Conservation (phyloP, 2,888 invertebrate species). For the Bombyx huttoni region DNA sequence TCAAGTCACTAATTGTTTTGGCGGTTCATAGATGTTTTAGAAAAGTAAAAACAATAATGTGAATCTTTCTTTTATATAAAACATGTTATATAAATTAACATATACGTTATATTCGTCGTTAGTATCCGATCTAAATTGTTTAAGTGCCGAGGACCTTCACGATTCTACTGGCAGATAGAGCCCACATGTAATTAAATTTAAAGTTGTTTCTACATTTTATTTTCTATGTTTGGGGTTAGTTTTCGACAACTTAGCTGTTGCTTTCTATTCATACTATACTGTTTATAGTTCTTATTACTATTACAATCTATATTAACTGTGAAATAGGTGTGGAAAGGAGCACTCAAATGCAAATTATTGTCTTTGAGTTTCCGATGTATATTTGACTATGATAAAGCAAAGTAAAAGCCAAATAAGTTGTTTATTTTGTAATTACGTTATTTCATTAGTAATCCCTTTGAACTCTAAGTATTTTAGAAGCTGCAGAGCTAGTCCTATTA, state of each 20-base stretch:
- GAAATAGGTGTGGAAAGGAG: conserved; percentile 2
- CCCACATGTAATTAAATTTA: conserved; percentile 48
- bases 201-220: conserved; percentile 23
- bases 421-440: too few species aligned
- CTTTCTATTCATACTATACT: conserved; percentile 7
- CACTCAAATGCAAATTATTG: neutral
- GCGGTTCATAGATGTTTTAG: too few species aligned
- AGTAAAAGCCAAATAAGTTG: neutral
- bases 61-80: neutral
- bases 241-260: conserved; percentile 44
- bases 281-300: conserved; percentile 9
- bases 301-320: conserved; percentile 6
- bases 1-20: too few species aligned
- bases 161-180: conserved; percentile 43
- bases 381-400: neutral
- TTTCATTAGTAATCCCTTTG: too few species aligned
- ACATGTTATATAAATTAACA: conserved; percentile 18
- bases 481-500: too few species aligned
- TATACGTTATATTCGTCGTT: conserved; percentile 20
- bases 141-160: conserved; percentile 36
- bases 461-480: too few species aligned
- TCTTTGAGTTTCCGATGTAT: neutral
- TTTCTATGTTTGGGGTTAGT: conserved; percentile 19
- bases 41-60: neutral
- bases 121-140: conserved; percentile 35